These are phyloP conservation scores for Oplegnathus fasciatus DNA, from an alignment of 2,113 vertebrate species.

Conservation along the genomic window DNA sequence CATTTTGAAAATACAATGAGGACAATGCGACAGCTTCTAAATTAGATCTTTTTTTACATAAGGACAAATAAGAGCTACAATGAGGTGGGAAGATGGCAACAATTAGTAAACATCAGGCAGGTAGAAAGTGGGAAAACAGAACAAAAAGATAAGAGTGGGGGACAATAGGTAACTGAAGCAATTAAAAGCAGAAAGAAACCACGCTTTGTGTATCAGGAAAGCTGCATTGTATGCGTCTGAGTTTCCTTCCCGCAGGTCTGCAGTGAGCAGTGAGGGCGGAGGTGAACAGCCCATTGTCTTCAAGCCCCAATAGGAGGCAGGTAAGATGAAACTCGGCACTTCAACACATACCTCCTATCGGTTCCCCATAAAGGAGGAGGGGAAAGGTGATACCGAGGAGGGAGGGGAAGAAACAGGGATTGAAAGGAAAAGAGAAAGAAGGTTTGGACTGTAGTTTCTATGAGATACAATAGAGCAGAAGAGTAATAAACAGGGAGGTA, in stretches of 20 bases:
- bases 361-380: constrained; percentile 32
- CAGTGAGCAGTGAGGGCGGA: constrained; percentile 45
- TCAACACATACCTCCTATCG: constrained; percentile 55
- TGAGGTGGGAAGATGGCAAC: constrained; percentile 11
- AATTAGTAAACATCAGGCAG: constrained; percentile 58
- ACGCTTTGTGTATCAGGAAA: constrained; percentile 25
- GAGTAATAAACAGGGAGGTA: constrained; percentile 1
- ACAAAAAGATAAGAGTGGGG: constrained; percentile 27
- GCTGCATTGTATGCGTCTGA: constrained; percentile 45
- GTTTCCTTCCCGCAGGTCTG: constrained; percentile 51
- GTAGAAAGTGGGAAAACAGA: constrained; percentile 42
- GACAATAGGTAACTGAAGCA: constrained; percentile 66
- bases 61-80: constrained; percentile 23
- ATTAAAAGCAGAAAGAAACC: constrained; percentile 58
- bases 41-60: not conserved
- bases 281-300: constrained; percentile 69
- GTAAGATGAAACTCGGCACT: constrained; percentile 66
- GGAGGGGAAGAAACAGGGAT: constrained; percentile 35
- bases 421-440: constrained; percentile 30
- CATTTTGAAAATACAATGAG: constrained; percentile 15
- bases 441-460: constrained; percentile 17
- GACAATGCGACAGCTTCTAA: not conserved
- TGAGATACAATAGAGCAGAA: constrained; percentile 14
- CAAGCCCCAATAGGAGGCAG: constrained; percentile 56
- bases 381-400: constrained; percentile 55